Evolutionary conservation across 2,888 invertebrate genomes (phyloP).

Genomic region (Drosophila mercatorum): DNA sequence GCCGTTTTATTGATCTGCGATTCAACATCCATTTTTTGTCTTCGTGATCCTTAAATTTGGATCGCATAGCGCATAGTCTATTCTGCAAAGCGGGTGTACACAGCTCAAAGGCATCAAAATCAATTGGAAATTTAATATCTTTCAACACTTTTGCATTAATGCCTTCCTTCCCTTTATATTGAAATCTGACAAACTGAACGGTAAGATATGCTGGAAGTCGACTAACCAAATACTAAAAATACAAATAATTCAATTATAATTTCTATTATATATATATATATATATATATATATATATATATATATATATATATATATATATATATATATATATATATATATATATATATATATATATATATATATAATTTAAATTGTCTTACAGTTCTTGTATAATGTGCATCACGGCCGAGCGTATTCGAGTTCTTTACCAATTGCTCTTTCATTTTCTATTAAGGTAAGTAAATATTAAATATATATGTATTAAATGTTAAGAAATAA

Average conservation of each 20-base stretch:
- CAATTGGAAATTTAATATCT: slow-evolving; percentile 98
- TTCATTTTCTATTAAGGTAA: slow-evolving; percentile 87
- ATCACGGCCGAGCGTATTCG: slow-evolving; percentile 91
- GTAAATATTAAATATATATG: not conserved
- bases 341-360: not conserved
- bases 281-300: too few species aligned
- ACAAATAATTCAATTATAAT: slow-evolving; percentile 1
- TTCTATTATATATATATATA: not conserved
- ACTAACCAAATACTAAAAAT: slow-evolving; percentile 91
- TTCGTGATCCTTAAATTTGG: slow-evolving; percentile 94
- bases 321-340: too few species aligned
- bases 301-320: too few species aligned
- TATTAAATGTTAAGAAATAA: not conserved
- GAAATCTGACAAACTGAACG: slow-evolving; percentile 98
- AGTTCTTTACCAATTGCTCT: slow-evolving; percentile 83
- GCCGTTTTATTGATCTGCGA: slow-evolving; percentile 43
- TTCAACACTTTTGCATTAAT: slow-evolving; percentile 98
- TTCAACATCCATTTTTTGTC: slow-evolving; percentile 88
- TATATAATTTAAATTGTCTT: slow-evolving; percentile 71
- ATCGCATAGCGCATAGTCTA: slow-evolving; percentile 93
- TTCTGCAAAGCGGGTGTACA: slow-evolving; percentile 94
- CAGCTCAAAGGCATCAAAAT: slow-evolving; percentile 96
- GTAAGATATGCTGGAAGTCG: slow-evolving; percentile 98
- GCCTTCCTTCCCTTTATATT: slow-evolving; percentile 97
- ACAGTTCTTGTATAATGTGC: slow-evolving; percentile 96